A percentile compares a stretch with the other conserved stretches of the same genome.
phyloP scores from a whole-genome alignment of 2,797 vertebrate species.

The Pangasius larnaudii region DNA sequence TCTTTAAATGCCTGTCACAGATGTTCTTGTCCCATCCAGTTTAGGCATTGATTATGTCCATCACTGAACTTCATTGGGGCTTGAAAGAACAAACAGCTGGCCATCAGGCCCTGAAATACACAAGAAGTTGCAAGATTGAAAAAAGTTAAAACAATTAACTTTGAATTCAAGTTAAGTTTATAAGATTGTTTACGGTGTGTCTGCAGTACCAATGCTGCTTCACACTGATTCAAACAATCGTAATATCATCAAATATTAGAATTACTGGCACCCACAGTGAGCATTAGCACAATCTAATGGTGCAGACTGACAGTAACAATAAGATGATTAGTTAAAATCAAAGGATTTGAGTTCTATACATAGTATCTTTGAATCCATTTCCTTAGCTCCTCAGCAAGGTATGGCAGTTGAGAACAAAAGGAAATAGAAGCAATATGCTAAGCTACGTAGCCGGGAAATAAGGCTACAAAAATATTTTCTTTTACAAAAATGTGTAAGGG shows the following conservation, averaged over 20 bases:
- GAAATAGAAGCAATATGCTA: background rate
- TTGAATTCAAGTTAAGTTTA: background rate
- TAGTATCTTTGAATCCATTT: background rate
- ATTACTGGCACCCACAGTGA: background rate
- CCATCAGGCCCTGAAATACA: background rate
- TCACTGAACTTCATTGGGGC: background rate
- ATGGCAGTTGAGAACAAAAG: background rate
- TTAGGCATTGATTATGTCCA: conserved; percentile 8
- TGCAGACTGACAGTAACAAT: background rate
- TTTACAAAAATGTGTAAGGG: background rate
- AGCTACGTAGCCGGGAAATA: background rate
- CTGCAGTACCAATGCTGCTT: background rate
- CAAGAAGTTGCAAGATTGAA: background rate
- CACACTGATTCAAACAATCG: background rate
- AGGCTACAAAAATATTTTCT: conserved; percentile 1
- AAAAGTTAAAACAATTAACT: background rate
- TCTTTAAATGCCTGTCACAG: conserved; percentile 7
- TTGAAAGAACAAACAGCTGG: background rate
- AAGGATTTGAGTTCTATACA: background rate
- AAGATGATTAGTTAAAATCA: background rate
- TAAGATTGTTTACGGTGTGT: background rate
- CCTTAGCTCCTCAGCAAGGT: background rate
- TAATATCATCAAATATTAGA: background rate
- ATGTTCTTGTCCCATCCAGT: conserved; percentile 9
- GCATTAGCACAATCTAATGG: background rate